phyloP scores from a whole-genome alignment of 2,797 vertebrate species.

The Pseudopleuronectes americanus region DNA sequence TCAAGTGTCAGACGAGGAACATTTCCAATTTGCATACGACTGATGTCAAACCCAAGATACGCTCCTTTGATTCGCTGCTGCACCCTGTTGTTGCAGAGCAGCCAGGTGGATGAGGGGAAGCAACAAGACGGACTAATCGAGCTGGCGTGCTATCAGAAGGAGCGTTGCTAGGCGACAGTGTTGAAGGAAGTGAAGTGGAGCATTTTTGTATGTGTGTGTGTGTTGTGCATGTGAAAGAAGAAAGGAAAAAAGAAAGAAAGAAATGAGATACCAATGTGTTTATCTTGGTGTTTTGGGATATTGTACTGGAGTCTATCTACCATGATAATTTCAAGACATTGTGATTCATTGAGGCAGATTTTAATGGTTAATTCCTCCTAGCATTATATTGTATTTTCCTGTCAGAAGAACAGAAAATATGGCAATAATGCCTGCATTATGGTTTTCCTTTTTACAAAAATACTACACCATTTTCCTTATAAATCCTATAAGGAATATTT shows the following conservation, averaged over 20 bases:
- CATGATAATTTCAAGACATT: background rate
- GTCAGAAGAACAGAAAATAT: background rate
- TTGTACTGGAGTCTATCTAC: background rate
- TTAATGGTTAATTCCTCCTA: background rate
- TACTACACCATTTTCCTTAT: too few relatives aligned
- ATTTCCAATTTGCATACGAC: slow-evolving; percentile 56
- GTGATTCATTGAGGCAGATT: background rate
- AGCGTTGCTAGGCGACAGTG: slow-evolving; percentile 83
- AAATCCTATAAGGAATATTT: background rate
- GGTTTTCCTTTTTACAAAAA: background rate
- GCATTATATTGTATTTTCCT: background rate
- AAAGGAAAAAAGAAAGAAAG: slow-evolving; percentile 17
- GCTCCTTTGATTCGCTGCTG: slow-evolving; percentile 61
- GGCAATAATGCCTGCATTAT: background rate
- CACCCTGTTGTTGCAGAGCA: slow-evolving; percentile 63
- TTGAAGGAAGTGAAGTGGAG: slow-evolving; percentile 79
- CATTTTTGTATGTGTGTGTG: slow-evolving; percentile 31
- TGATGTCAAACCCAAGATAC: slow-evolving; percentile 44
- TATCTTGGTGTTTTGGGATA: background rate
- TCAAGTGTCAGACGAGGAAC: slow-evolving; percentile 31
- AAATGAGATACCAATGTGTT: slow-evolving; percentile 9
- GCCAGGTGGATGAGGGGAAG: slow-evolving; percentile 66
- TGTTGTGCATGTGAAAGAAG: background rate
- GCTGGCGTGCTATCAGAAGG: slow-evolving; percentile 73
- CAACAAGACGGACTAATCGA: slow-evolving; percentile 55